Conservation (phyloP, 2,888 invertebrate species). For the Agrochola macilenta region DNA sequence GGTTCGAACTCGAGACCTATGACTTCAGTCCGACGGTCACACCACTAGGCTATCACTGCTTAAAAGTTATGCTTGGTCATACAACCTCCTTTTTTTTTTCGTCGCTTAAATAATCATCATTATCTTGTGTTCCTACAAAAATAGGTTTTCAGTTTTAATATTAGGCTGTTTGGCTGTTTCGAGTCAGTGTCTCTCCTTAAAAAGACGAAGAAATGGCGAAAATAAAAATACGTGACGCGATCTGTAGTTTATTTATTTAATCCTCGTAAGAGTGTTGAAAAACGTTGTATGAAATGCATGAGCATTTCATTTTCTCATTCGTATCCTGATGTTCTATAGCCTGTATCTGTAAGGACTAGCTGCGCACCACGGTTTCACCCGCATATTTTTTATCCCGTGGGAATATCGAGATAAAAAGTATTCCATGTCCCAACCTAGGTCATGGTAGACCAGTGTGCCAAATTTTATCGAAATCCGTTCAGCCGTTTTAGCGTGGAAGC, state of each 20-base stretch:
- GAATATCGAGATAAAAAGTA: no score
- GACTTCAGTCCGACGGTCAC: no score
- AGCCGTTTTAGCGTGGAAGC: no score
- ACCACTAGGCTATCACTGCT: no score
- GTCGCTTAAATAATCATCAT: not conserved
- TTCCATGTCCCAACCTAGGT: no score
- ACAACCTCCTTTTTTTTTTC: not conserved
- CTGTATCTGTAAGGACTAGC: not conserved
- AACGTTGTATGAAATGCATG: not conserved
- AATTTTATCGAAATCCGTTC: no score
- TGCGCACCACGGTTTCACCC: no score
- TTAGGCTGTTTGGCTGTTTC: not conserved
- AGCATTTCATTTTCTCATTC: not conserved
- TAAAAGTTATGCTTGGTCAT: not conserved
- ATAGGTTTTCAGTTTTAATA: not conserved
- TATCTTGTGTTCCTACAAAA: not conserved
- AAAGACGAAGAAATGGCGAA: not conserved
- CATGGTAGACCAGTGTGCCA: no score
- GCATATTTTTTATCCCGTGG: no score
- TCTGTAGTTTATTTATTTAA: not conserved
- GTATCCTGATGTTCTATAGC: not conserved
- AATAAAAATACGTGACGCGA: not conserved
- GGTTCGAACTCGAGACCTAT: no score
- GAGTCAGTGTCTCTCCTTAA: not conserved
- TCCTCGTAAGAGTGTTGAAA: not conserved